Evolutionary conservation across 2,888 invertebrate genomes (phyloP).

Genomic region (Ligdia adustata): DNA sequence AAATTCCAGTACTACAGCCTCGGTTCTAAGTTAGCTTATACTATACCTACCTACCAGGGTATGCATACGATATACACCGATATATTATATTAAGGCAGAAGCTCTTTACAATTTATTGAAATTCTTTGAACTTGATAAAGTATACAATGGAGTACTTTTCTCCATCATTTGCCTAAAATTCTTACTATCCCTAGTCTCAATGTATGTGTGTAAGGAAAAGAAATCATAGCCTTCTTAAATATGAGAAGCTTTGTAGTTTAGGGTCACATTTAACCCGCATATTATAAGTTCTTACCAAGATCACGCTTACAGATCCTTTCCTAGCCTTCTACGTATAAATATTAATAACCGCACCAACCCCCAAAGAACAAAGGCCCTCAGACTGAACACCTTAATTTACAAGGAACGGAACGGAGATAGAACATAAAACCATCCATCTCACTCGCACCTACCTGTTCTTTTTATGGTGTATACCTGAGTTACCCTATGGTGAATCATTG

Average conservation of each 20-base stretch:
- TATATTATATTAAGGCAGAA: no score
- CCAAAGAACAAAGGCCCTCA: constrained; percentile 16
- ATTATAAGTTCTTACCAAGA: constrained; percentile 1
- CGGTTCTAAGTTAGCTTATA: no score
- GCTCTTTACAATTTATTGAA: no score
- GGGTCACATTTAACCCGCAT: neutral
- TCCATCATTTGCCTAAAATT: no score
- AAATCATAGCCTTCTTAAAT: no score
- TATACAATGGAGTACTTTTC: no score
- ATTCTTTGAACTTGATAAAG: no score
- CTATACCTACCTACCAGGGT: no score
- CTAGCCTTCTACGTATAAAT: constrained; percentile 12
- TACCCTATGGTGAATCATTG: constrained; percentile 48
- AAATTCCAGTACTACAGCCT: no score
- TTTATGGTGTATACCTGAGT: constrained; percentile 46
- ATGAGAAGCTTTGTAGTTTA: neutral
- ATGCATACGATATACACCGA: no score
- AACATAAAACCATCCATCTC: constrained; percentile 34
- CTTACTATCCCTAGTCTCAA: no score
- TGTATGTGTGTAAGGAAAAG: no score
- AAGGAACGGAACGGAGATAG: constrained; percentile 28
- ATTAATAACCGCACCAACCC: constrained; percentile 20
- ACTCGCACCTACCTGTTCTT: constrained; percentile 52
- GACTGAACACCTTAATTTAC: constrained; percentile 38
- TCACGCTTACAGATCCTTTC: constrained; percentile 1